Evolutionary conservation across 2,797 vertebrate species (phyloP).

Genomic region (Propithecus perrieri): DNA sequence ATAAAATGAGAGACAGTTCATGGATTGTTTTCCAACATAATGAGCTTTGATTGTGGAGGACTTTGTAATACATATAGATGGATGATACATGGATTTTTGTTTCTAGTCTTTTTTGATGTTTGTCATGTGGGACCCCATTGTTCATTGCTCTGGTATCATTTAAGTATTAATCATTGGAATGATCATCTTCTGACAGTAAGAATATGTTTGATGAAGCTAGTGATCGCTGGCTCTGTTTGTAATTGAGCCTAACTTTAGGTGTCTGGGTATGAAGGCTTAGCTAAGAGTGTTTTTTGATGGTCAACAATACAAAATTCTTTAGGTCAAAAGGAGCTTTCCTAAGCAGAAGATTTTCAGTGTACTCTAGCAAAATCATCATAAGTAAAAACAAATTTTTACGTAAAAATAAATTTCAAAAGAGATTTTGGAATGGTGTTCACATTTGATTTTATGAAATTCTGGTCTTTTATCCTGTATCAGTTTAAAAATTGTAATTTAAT

Average conservation of each 20-base stretch:
- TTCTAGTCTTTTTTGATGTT: constrained; percentile 59
- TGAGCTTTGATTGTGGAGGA: constrained; percentile 48
- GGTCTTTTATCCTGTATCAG: constrained; percentile 23
- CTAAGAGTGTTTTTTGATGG: constrained; percentile 12
- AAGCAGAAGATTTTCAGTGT: constrained; percentile 60
- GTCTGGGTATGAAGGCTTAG: neutral
- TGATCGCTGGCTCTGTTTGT: constrained; percentile 62
- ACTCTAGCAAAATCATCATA: constrained; percentile 37
- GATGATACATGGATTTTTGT: constrained; percentile 66
- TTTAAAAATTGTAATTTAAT: constrained; percentile 46
- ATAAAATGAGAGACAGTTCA: constrained; percentile 53
- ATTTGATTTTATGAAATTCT: constrained; percentile 14
- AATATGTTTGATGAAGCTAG: constrained; percentile 67
- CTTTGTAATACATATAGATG: constrained; percentile 56
- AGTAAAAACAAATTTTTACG: constrained; percentile 47
- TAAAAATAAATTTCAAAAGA: constrained; percentile 45
- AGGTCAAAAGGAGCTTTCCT: constrained; percentile 53
- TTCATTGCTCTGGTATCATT: constrained; percentile 60
- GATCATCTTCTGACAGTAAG: constrained; percentile 63
- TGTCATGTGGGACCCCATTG: constrained; percentile 57
- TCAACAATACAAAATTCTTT: constrained; percentile 13
- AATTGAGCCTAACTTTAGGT: constrained; percentile 49
- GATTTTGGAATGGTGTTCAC: constrained; percentile 39
- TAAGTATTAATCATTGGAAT: constrained; percentile 58
- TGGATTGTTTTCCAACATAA: constrained; percentile 55